These are phyloP conservation scores for Phalloptychus januarius DNA, from an alignment of 2,797 vertebrate species.

Conservation along the genomic window DNA sequence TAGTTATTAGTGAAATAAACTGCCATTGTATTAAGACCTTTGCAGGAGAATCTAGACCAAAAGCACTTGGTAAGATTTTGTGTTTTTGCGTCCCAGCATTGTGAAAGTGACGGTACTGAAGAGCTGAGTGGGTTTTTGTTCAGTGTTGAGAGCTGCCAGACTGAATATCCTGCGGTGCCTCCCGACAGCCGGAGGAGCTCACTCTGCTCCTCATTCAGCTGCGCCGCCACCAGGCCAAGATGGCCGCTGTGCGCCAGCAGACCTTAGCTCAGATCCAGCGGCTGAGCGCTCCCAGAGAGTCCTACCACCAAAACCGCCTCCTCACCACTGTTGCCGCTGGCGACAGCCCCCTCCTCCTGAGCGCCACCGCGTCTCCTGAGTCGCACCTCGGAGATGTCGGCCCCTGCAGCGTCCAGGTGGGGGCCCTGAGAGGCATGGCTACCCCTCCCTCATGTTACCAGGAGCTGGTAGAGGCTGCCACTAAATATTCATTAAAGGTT, in stretches of 20 bases:
- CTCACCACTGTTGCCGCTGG: constrained; percentile 37
- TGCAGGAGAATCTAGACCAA: too few relatives aligned
- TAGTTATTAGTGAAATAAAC: too few relatives aligned
- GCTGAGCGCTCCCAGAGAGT: constrained; percentile 84
- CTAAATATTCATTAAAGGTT: constrained; percentile 16
- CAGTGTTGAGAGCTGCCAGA: constrained; percentile 25
- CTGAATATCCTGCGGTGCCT: constrained; percentile 77
- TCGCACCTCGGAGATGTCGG: constrained; percentile 49
- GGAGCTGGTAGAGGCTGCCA: constrained; percentile 59
- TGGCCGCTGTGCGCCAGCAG: constrained; percentile 89
- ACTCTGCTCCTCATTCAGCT: constrained; percentile 95
- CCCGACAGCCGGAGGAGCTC: constrained; percentile 93
- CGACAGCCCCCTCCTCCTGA: constrained; percentile 63
- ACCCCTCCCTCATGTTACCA: constrained; percentile 32
- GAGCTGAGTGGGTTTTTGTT: not conserved
- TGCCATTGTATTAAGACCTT: too few relatives aligned
- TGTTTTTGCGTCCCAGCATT: not conserved
- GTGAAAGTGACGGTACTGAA: constrained; percentile 5
- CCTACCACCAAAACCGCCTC: constrained; percentile 66
- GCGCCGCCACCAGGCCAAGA: constrained; percentile 93
- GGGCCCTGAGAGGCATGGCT: constrained; percentile 41
- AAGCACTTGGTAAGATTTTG: too few relatives aligned
- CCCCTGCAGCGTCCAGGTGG: constrained; percentile 69
- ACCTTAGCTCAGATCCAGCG: constrained; percentile 88
- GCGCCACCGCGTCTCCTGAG: constrained; percentile 49